Evolutionary conservation across 2,113 vertebrate genomes (phyloP).

Genomic region (Hydrolagus affinis): DNA sequence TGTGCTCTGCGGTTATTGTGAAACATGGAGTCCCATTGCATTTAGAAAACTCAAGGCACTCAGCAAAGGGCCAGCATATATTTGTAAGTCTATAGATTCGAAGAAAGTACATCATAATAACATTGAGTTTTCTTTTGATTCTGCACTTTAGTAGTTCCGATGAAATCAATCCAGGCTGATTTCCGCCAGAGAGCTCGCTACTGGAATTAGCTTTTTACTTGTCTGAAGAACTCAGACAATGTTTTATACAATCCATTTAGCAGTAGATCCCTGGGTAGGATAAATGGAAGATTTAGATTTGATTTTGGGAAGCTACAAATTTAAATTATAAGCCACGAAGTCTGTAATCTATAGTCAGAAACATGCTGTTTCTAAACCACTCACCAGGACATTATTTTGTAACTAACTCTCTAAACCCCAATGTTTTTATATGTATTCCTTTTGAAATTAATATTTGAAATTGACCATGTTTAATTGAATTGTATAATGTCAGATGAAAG

Average conservation of each 20-base stretch:
- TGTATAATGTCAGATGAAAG: neutral
- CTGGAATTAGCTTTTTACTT: neutral
- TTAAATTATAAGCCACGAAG: neutral
- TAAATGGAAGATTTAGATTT: neutral
- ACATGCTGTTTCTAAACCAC: neutral
- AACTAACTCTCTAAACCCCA: neutral
- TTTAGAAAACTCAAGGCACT: too few relatives aligned
- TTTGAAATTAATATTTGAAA: neutral
- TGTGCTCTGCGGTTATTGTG: neutral
- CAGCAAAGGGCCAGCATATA: neutral
- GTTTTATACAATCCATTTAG: too few relatives aligned
- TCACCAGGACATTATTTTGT: neutral
- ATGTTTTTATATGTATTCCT: neutral
- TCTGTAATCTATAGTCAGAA: neutral
- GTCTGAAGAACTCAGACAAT: too few relatives aligned
- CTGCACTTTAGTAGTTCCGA: neutral
- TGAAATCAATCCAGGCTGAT: slow-evolving; percentile 11
- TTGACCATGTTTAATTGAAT: neutral
- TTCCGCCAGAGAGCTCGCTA: neutral
- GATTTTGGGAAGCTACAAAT: neutral
- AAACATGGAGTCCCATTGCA: neutral
- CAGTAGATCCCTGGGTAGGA: too few relatives aligned
- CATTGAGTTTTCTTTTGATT: neutral
- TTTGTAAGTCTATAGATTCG: neutral
- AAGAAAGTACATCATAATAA: neutral